Evolutionary conservation across 23 tunicate species (phyloP).

Genomic region (Ciona savignyi): DNA sequence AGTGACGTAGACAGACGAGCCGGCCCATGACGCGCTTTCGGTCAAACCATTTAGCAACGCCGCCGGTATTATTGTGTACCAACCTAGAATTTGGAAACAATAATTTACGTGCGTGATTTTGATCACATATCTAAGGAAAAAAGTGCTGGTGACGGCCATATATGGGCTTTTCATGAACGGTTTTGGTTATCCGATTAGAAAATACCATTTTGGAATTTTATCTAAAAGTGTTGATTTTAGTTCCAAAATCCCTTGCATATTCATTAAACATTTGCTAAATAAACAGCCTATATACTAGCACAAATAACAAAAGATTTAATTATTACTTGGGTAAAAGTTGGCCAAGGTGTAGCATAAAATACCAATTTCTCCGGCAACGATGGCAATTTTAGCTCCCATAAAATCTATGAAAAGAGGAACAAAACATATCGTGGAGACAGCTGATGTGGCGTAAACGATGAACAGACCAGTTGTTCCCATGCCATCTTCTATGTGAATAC

Average conservation of each 20-base stretch:
- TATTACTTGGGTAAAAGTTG: constrained; percentile 71
- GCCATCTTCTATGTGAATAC: constrained; percentile 64
- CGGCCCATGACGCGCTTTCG: constrained; percentile 66
- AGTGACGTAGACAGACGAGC: constrained; percentile 38
- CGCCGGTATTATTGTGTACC: constrained; percentile 52
- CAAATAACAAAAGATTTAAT: no score
- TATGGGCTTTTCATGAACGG: no score
- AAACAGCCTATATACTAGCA: no score
- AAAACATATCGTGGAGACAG: constrained; percentile 42
- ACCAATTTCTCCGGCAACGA: constrained; percentile 57
- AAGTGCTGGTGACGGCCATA: no score
- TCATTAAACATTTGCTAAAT: no score
- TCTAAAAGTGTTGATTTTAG: no score
- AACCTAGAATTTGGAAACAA: no score
- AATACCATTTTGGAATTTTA: no score
- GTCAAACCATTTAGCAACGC: constrained; percentile 49
- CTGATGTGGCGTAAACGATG: constrained; percentile 34
- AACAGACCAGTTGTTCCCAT: constrained; percentile 38
- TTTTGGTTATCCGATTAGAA: no score
- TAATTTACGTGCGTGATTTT: no score
- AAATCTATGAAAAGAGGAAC: constrained; percentile 52
- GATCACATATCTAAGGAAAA: no score
- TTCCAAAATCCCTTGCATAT: no score
- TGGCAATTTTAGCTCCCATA: constrained; percentile 46
- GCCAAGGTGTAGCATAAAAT: constrained; percentile 36